These are phyloP conservation scores for Otolemur garnettii DNA, from an alignment of 2,113 vertebrate genomes.

Conservation along the genomic window DNA sequence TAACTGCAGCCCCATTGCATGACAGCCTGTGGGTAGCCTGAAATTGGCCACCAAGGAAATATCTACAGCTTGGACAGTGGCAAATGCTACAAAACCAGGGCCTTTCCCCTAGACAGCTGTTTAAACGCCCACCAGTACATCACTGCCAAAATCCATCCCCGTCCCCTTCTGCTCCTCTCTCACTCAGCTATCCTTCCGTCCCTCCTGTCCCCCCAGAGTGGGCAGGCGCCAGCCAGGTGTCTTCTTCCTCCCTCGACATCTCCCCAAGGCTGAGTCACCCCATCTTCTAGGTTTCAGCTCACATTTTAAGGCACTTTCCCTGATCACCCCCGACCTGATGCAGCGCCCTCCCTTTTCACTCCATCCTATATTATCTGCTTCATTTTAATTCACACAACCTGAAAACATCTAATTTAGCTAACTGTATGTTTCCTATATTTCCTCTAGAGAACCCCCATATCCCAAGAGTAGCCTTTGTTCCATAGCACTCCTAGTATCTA, in stretches of 20 bases:
- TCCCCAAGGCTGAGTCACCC: fast-evolving
- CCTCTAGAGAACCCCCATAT: background rate
- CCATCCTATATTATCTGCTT: background rate
- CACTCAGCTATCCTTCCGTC: background rate
- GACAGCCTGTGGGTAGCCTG: fast-evolving
- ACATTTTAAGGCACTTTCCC: too few relatives aligned
- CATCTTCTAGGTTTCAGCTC: background rate
- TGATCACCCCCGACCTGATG: background rate
- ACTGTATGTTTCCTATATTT: fast-evolving
- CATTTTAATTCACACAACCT: fast-evolving
- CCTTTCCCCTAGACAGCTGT: background rate
- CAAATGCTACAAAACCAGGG: background rate
- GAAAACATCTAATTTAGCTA: too few relatives aligned
- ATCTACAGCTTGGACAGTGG: background rate
- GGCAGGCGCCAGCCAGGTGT: background rate
- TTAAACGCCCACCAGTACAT: background rate
- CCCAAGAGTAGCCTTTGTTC: background rate
- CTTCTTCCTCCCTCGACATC: background rate
- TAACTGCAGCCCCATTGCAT: fast-evolving
- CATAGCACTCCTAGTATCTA: too few relatives aligned
- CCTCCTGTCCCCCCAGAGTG: background rate
- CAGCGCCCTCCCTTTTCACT: fast-evolving
- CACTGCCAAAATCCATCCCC: background rate
- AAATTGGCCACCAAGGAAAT: background rate
- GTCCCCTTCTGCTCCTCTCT: too few relatives aligned